Conservation (phyloP, 2,113 vertebrate species). For the Balaeniceps rex region DNA sequence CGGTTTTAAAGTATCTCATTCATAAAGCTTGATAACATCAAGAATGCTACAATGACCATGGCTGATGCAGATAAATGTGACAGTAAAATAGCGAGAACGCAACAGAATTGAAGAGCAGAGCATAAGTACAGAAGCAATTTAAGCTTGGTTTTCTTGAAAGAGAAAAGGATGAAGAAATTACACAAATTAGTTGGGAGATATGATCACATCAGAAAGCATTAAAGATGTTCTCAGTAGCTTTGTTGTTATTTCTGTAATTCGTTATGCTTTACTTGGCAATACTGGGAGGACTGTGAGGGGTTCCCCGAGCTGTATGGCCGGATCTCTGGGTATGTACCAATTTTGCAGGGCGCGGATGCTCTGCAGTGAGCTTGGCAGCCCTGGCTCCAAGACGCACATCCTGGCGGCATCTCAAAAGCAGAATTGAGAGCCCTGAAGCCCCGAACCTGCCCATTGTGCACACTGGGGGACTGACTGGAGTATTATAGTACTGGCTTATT, state of each 20-base stretch:
- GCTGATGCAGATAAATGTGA: background rate
- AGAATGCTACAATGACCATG: background rate
- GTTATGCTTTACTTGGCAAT: background rate
- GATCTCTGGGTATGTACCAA: fast-evolving
- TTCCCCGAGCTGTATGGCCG: fast-evolving
- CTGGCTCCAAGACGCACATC: background rate
- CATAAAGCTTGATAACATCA: background rate
- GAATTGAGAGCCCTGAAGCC: background rate
- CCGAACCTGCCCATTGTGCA: background rate
- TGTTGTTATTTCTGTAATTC: background rate
- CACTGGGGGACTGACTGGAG: background rate
- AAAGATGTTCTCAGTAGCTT: background rate
- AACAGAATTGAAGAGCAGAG: background rate
- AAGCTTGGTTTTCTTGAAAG: background rate
- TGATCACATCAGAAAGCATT: background rate
- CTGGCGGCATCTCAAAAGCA: background rate
- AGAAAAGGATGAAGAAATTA: background rate
- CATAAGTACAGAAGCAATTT: background rate
- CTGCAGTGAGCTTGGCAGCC: background rate
- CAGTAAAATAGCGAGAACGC: background rate
- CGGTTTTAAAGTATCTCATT: background rate
- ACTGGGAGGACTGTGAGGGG: background rate
- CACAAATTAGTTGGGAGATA: background rate
- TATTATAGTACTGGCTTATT: background rate
- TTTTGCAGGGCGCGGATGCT: background rate